Percentiles rank a stretch among this genome's conserved stretches.
These are phyloP conservation scores for Sycophaga agraensis DNA, from an alignment of 1,140 invertebrate genomes.

Conservation along the genomic window DNA sequence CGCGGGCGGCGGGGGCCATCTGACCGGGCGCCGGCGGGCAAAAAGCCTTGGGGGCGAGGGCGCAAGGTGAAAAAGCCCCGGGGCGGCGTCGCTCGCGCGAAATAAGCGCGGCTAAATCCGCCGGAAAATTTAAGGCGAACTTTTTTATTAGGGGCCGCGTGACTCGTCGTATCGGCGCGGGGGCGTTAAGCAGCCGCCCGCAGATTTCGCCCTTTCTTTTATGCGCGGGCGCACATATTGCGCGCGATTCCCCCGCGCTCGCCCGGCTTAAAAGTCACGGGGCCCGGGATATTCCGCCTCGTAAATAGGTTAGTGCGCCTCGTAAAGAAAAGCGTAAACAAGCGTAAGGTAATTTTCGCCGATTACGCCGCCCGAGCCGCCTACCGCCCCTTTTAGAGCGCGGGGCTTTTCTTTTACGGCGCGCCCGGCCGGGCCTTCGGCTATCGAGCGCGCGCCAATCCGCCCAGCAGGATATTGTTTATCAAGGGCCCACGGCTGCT, in stretches of 20 bases:
- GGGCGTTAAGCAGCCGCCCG: background rate
- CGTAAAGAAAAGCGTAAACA: constrained; percentile 13
- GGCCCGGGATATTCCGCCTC: background rate
- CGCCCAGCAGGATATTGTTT: no score
- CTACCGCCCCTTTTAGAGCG: no score
- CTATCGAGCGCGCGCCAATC: no score
- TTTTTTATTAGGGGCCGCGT: constrained; percentile 9
- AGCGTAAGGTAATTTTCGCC: constrained; percentile 2
- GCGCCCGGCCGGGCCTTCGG: no score
- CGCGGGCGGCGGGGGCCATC: no score
- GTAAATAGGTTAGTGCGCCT: constrained; percentile 17
- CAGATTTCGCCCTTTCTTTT: constrained; percentile 1
- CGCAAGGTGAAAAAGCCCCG: background rate
- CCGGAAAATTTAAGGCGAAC: constrained; percentile 21
- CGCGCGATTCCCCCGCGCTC: no score
- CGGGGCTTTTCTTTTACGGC: no score
- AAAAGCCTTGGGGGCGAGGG: no score
- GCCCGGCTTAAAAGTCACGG: no score
- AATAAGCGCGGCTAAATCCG: constrained; percentile 5
- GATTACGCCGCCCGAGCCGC: background rate
- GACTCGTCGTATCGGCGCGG: background rate
- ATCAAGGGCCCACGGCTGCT: no score
- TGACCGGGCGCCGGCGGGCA: no score
- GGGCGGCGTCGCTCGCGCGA: background rate
- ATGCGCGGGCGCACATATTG: background rate